phyloP scores from a whole-genome alignment of 2,888 invertebrate species.

The Rhingia rostrata region DNA sequence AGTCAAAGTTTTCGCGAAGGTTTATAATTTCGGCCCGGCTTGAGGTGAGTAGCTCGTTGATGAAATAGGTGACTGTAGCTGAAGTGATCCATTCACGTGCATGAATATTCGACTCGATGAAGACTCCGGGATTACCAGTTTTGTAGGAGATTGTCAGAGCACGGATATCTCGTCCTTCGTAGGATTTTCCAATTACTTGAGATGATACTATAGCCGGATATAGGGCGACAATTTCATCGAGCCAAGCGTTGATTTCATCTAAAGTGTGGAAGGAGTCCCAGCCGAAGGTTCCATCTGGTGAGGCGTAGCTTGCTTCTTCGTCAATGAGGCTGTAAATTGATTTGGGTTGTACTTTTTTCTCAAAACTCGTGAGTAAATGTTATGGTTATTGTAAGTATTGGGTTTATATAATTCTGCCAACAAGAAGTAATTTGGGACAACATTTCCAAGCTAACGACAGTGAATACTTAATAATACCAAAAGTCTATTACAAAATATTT shows the following conservation, averaged over 20 bases:
- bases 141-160: conserved; percentile 84
- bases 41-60: conserved; percentile 88
- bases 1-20: conserved; percentile 87
- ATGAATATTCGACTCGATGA: conserved; percentile 87
- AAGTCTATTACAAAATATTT: too few relatives aligned
- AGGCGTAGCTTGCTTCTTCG: conserved; percentile 80
- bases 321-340: conserved; percentile 83
- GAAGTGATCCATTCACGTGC: conserved; percentile 90
- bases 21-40: conserved; percentile 84
- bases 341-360: too few relatives aligned
- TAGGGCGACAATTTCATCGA: conserved; percentile 83
- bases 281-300: conserved; percentile 81
- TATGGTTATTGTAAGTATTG: too few relatives aligned
- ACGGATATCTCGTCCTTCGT: conserved; percentile 85
- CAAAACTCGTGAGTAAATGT: too few relatives aligned
- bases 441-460: too few relatives aligned
- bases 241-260: conserved; percentile 85
- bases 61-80: conserved; percentile 87
- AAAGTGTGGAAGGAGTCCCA: conserved; percentile 86
- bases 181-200: conserved; percentile 84
- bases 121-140: conserved; percentile 84
- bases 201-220: conserved; percentile 84
- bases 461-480: too few relatives aligned
- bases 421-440: too few relatives aligned
- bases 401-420: too few relatives aligned